Evolutionary conservation across 92 coral and sea anemone genomes (phyloP).

Genomic region (Anthopleura xanthogrammica): DNA sequence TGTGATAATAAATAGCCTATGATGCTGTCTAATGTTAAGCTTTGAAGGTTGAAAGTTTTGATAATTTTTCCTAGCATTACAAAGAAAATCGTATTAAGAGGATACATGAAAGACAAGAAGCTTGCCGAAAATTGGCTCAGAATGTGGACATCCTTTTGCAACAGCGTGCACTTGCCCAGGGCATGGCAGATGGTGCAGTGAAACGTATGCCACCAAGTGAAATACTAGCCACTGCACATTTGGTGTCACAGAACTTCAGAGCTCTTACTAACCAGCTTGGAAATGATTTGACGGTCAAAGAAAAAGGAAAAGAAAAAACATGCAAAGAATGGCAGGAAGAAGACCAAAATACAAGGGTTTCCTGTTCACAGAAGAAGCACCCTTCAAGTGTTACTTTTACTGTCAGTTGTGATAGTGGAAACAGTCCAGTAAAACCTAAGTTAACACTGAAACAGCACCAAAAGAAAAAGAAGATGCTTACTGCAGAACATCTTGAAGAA

Average conservation of each 20-base stretch:
- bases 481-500: slow-evolving; percentile 75
- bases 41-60: neutral
- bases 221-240: slow-evolving; percentile 74
- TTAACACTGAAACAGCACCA: slow-evolving; percentile 8
- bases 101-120: slow-evolving; percentile 91
- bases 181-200: slow-evolving; percentile 12
- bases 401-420: slow-evolving; percentile 53
- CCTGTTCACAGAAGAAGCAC: slow-evolving; percentile 8
- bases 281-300: slow-evolving; percentile 66
- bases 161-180: slow-evolving; percentile 68
- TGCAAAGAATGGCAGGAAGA: neutral
- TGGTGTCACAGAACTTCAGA: slow-evolving; percentile 68
- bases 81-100: slow-evolving; percentile 75
- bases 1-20: no score
- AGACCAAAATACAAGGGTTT: neutral
- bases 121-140: slow-evolving; percentile 79
- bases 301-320: slow-evolving; percentile 5
- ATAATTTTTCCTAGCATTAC: slow-evolving; percentile 53
- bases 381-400: slow-evolving; percentile 65
- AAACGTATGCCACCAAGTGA: slow-evolving; percentile 56
- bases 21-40: no score
- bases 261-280: slow-evolving; percentile 56
- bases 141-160: slow-evolving; percentile 85
- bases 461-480: slow-evolving; percentile 42
- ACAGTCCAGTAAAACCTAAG: neutral